Evolutionary conservation across 2,113 vertebrate genomes (phyloP), one percentile per base, ranked within the genome.

Genomic region (Tiliqua scincoides): DNA sequence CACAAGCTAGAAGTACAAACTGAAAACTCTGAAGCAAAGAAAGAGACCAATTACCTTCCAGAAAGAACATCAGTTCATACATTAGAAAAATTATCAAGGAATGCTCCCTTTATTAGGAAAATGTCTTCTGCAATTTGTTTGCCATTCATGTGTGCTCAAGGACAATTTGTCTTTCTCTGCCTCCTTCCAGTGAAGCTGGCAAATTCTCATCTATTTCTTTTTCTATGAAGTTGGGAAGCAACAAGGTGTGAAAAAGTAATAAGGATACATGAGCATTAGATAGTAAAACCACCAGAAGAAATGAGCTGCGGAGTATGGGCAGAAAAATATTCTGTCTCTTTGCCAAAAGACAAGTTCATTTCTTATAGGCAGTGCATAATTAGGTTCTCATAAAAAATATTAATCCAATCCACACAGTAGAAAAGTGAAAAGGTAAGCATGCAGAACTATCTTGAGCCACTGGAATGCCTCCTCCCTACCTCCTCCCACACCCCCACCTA

Each of bases 371-470:
- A 0, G 0, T n/a, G 75, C 18, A 89, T 84, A 82, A 85, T 18
- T 2, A 79, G 32, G 40, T 4, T 73, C 70, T 87, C 54, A 7
- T 21, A 10, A 40, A 0, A 20, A 57, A 67, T 8, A 81, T 15
- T 32, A 6, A 27, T 9, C 6, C 0, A 0, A 25, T 10, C 35
- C 61, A 65, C 14, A 75, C 48, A 74, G 43, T 3, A 18, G 35
- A 76, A 5, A 30, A 70, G 0, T 0, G 15, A 68, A 65, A 32
- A 6, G n/a, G n/a, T n/a, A n/a, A n/a, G n/a, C n/a, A n/a, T n/a
- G n/a, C n/a, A n/a, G n/a, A n/a, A n/a, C n/a, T n/a, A n/a, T n/a
- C n/a, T n/a, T n/a, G n/a, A n/a, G n/a, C n/a, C n/a, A n/a, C n/a
- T n/a, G n/a, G n/a, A n/a, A n/a, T n/a, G n/a, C n/a, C n/a, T n/a